phyloP scores from a whole-genome alignment of 2,113 vertebrate species.

The Meles meles region DNA sequence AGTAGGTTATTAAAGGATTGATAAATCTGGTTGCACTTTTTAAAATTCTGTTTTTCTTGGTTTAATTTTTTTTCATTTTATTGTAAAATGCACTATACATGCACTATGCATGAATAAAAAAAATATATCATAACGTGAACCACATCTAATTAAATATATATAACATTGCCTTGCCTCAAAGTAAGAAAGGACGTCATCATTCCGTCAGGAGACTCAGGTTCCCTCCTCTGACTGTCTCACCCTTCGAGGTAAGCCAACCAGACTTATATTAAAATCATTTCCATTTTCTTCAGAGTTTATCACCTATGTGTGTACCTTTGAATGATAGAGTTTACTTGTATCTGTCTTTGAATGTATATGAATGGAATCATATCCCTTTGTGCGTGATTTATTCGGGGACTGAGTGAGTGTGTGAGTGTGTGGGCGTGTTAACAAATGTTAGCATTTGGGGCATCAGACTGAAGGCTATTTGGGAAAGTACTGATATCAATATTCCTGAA shows the following conservation, averaged over 20 bases:
- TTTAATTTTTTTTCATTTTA: background rate
- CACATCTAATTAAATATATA: background rate
- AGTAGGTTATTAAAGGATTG: background rate
- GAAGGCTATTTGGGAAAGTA: background rate
- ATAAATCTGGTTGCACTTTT: background rate
- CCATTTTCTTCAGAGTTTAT: background rate
- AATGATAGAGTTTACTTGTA: background rate
- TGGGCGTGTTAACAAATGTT: background rate
- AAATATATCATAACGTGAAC: background rate
- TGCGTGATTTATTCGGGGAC: background rate
- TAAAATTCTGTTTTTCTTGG: background rate
- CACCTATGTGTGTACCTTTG: background rate
- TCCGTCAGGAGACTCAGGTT: background rate
- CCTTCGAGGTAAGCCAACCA: accelerated
- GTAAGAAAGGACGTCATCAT: background rate
- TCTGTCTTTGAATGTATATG: background rate
- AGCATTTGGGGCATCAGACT: background rate
- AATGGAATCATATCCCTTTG: background rate
- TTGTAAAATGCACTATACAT: background rate
- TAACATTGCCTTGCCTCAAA: background rate
- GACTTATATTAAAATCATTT: too few species aligned
- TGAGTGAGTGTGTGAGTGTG: background rate
- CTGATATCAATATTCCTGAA: background rate
- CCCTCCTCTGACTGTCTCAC: background rate
- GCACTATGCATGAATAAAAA: background rate